Base-by-base conservation (phyloP, 2,113 vertebrate genomes). In the Alethe castanea region DNA sequence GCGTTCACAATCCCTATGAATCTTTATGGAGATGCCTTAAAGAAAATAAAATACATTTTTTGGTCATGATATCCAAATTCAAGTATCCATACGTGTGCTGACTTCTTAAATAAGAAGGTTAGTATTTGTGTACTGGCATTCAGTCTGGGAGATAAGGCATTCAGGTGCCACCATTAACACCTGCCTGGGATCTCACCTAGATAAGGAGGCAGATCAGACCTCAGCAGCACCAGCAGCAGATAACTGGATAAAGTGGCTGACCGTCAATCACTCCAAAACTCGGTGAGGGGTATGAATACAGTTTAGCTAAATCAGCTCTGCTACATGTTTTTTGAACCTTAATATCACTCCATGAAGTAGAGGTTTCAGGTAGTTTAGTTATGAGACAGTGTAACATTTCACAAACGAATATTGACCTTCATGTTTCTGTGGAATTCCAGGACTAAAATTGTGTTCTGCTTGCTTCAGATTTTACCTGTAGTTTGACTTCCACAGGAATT, bases 221-320 rank as follows among this genome's bases (percentile, higher is more conserved):
- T 84, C 54, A 76, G 29, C 23, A 78, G 17, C n/a, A 85, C 6
- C 22, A 22, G 28, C 6, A 33, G 50, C 29, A 95, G n/a, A 72
- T 45, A 53, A 74, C 31, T n/a, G 50, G n/a, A 42, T 47, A 45
- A 45, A 67, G 33, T 0, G 0, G 40, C 23, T 23, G 19, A 62
- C 44, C 0, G 10, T 36, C 10, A 47, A 29, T 48, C 36, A 73
- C 3, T 59, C 42, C 33, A 42, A 81, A 92, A 57, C 9, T 57
- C 3, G 0, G 8, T 15, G 38, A 45, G 22, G 14, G 2, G 14
- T 26, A 31, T 53, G 2, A 73, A 54, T 25, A 23, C 1, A 3
- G 9, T 69, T 86, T 50, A 81, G 44, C 33, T 84, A 78, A 70
- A 81, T 47, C 24, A 81, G 8, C 12, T 81, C 65, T 87, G 26